phyloP scores from a whole-genome alignment of 2,113 vertebrate species.

The Alligator sinensis region DNA sequence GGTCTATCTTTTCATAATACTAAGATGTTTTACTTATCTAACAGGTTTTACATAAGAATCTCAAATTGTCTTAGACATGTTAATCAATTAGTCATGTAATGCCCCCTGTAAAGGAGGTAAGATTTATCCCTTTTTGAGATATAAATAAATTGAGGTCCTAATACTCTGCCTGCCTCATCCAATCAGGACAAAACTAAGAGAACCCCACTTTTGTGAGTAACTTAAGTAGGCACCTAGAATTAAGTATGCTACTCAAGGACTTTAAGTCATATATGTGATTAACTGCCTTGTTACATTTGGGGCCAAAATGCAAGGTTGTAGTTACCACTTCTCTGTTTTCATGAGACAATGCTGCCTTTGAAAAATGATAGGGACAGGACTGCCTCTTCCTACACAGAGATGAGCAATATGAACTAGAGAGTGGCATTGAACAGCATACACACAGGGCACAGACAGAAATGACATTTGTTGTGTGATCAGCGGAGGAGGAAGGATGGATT shows the following conservation, averaged over 20 bases:
- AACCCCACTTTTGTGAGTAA: not conserved
- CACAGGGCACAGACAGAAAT: not conserved
- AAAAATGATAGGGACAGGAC: accelerated
- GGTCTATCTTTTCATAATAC: constrained; percentile 51
- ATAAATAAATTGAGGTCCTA: not conserved
- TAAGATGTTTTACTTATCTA: constrained; percentile 28
- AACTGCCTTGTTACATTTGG: not conserved
- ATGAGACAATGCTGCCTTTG: not conserved
- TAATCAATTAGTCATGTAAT: not conserved
- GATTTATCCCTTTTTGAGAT: not conserved
- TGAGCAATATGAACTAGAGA: not conserved
- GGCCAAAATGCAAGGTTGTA: not conserved
- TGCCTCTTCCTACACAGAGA: not conserved
- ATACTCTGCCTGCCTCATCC: not conserved
- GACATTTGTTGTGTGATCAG: not conserved
- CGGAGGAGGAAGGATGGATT: too few species aligned
- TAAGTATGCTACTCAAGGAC: not conserved
- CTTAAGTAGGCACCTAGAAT: not conserved
- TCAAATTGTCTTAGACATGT: constrained; percentile 32
- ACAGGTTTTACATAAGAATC: constrained; percentile 32
- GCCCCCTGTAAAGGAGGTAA: not conserved
- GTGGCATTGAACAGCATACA: not conserved
- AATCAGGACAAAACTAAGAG: not conserved
- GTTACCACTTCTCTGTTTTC: not conserved
- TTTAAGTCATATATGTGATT: not conserved